A percentile compares a stretch with the other conserved stretches of the same genome.
phyloP scores from a whole-genome alignment of 2,888 invertebrate species.

The Furcula furcula region DNA sequence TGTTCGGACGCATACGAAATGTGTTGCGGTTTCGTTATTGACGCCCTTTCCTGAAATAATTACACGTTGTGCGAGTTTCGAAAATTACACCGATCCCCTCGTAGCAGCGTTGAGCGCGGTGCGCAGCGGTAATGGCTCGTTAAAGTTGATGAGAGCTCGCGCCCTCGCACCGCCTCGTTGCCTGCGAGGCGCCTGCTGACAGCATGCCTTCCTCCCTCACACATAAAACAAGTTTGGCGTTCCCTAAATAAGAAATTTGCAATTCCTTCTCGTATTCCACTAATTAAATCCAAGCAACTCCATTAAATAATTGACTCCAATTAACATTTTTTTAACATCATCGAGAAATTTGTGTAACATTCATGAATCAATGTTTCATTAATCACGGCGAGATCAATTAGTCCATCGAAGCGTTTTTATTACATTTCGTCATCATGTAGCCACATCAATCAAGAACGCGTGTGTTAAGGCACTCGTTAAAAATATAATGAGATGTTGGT shows the following conservation, averaged over 20 bases:
- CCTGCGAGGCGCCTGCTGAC: constrained; percentile 42
- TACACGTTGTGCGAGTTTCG: constrained; percentile 72
- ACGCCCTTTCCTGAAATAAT: constrained; percentile 72
- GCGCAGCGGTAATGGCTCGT: constrained; percentile 71
- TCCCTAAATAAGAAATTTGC: too few relatives aligned
- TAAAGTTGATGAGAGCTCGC: constrained; percentile 77
- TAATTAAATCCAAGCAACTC: too few relatives aligned
- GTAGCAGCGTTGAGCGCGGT: constrained; percentile 39
- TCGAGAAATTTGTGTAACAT: too few relatives aligned
- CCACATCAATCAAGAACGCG: constrained; percentile 13
- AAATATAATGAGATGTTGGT: constrained; percentile 28
- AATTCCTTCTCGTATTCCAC: too few relatives aligned
- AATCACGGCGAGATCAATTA: background rate
- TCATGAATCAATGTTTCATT: background rate
- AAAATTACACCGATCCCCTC: constrained; percentile 69
- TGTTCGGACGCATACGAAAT: constrained; percentile 54
- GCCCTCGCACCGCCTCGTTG: constrained; percentile 51
- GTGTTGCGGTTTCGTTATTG: constrained; percentile 66
- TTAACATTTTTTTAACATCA: too few relatives aligned
- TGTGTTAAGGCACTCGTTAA: constrained; percentile 31
- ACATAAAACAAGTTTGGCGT: constrained; percentile 42
- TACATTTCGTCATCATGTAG: constrained; percentile 15
- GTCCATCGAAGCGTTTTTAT: constrained; percentile 7
- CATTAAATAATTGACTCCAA: too few relatives aligned
- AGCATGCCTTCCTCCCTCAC: constrained; percentile 44